Base-by-base conservation (phyloP, 2,797 vertebrate species). In the Catostomus latipinnis region DNA sequence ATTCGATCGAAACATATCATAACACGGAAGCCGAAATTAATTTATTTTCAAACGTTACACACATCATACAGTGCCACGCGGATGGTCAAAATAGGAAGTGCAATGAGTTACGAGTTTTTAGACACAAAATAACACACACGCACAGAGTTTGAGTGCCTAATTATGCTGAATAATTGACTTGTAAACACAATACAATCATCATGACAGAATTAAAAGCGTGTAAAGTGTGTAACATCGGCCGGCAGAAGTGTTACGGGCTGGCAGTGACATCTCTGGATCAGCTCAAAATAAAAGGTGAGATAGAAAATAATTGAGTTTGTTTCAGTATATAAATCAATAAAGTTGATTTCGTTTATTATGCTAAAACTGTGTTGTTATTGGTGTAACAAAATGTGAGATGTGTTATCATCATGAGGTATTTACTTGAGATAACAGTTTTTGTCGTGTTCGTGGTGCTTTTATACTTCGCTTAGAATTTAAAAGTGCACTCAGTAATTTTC, bases 211-310 rank as follows among this genome's bases (percentile, higher is more conserved):
- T 82, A 11, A 93, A 87, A 84, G 89, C 91, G 46, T 95, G 93
- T 78, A 93, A 89, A 68, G 91, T 94, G 65, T 95, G 93, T 63
- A 91, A 92, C 61, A 89, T 84, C 77, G 88, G 83, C 5, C 92
- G 94, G 1, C 88, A 91, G 34, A 89, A 88, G 5, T 91, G 87
- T 0, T 88, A 89, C n/a, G 94, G 94, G 0, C 0, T 94, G 73
- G 91, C 78, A 0, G 94, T 89, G 5, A 71, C 85, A 2, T 90
- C 92, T 53, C 81, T 95, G 52, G 76, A 83, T 2, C 88, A 94
- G n/a, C 90, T 95, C 67, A 94, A 90, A 87, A 76, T 56, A 45
- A 94, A 91, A 89, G 94, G 94, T 94, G 77, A 88, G 88, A n/a
- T 12, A 58, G 11, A 8, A 46, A 71, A 71, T 56, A 14, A 34